Evolutionary conservation across 2,888 invertebrate species (phyloP), one percentile per base, ranked within the genome.

Genomic region (Brachyopa scutellaris): DNA sequence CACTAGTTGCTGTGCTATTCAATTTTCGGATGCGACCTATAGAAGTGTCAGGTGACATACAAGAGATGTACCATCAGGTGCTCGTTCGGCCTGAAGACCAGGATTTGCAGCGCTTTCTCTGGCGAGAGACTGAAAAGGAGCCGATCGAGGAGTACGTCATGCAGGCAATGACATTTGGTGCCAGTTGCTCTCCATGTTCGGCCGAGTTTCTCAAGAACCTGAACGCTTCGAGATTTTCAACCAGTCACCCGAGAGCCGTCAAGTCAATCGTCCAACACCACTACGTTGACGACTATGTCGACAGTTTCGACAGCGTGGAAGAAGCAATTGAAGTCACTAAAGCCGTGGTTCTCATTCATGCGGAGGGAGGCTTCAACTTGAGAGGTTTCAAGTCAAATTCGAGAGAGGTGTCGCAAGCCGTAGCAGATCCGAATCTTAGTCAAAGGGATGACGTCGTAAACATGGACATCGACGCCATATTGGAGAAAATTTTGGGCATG

Each of bases 281-380:
- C 26, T 84, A 38, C 21, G 72, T 84, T 0, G 80, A 77, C 40
- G 74, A 78, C 40, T 84, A 69, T 11, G 73, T 84, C 0, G 49
- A 67, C n/a, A 53, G 67, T 40, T 84, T 84, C 53, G 40, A n/a
- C n/a, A n/a, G n/a, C n/a, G n/a, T n/a, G n/a, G n/a, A n/a, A n/a
- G n/a, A n/a, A n/a, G n/a, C n/a, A n/a, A n/a, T n/a, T n/a, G n/a
- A 19, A n/a, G 47, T 84, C 0, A 77, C 61, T 2, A 66, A 36
- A 1, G 70, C 79, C 6, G 80, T 84, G 8, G 21, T 67, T 2
- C 19, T 38, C 0, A 84, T 85, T 45, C 80, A 84, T 38, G 9
- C 38, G 1, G n/a, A 61, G 7, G 80, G 59, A 1, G 72, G 72
- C 2, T 84, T 85, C 78, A n/a, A n/a, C n/a, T n/a, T n/a, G n/a